Base-by-base conservation (phyloP, 2,113 vertebrate genomes). In the Grus americana region DNA sequence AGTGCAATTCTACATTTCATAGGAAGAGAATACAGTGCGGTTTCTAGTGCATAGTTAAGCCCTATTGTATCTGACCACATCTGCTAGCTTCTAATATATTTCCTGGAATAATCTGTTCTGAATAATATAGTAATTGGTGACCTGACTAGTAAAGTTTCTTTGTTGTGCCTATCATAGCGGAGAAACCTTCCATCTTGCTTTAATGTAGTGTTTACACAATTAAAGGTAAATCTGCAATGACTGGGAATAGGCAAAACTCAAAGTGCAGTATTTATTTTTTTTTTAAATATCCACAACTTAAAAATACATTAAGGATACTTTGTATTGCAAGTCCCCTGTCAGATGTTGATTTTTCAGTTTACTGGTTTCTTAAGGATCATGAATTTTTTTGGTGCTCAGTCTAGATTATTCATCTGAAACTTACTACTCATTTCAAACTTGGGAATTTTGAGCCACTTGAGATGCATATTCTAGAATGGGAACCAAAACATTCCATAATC, bases 111-210 rank as follows among this genome's bases (percentile, higher is more conserved):
- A 98, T 98, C 97, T 97, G 91, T 95, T 97, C 96, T 88, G 94
- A 87, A 96, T 94, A 94, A 94, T 94, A 85, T 6, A 96, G 94
- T 96, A 97, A 98, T 96, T 97, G 97, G 97, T 76, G 94, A 98
- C 94, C 93, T 96, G 94, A 96, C 97, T 96, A 97, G 98, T 97
- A 96, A 95, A 97, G 96, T 98, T 97, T 95, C 94, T 94, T 96
- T 95, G 88, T 96, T 97, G 92, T 95, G 63, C 78, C 63, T 66
- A 73, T 93, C 86, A 62, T 26, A 78, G 79, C 13, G 4, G 75
- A 95, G 96, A 95, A 95, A 66, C 76, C 96, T 86, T 96, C 94
- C 62, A 73, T 89, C 81, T 79, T 71, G 62, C 90, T 95, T 92
- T 91, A 86, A 93, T 40, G 65, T 55, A 89, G 86, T 50, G 32